Conservation (phyloP, 2,888 invertebrate genomes). For the Biston betularia region DNA sequence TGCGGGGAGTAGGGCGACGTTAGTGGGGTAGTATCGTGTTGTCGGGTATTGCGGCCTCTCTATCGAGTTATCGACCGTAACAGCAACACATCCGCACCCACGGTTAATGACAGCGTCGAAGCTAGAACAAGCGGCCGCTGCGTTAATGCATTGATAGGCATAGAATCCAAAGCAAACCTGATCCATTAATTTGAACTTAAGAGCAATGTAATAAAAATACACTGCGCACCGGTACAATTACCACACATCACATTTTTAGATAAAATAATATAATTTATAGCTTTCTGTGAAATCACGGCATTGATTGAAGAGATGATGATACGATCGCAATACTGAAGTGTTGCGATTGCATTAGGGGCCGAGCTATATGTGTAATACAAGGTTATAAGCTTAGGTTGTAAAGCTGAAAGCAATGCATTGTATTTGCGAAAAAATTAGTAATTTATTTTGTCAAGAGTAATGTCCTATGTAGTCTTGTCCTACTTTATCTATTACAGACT, state of each 20-base stretch:
- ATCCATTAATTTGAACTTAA: not conserved
- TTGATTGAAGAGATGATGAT: too few species aligned
- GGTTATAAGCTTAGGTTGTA: too few species aligned
- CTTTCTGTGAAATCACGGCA: not conserved
- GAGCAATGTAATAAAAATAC: not conserved
- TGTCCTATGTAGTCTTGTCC: too few species aligned
- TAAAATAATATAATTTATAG: not conserved
- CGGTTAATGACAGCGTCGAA: slow-evolving; percentile 7
- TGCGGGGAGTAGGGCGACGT: slow-evolving; percentile 12
- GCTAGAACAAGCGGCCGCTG: not conserved
- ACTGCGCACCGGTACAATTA: not conserved
- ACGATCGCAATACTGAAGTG: too few species aligned
- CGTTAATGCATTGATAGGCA: not conserved
- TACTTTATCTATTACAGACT: too few species aligned
- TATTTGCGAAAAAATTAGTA: too few species aligned
- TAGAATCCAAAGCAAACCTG: not conserved
- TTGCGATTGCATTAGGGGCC: slow-evolving; percentile 4
- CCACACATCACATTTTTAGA: not conserved
- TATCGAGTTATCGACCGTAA: slow-evolving; percentile 18
- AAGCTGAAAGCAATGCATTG: too few species aligned
- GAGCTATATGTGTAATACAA: too few species aligned
- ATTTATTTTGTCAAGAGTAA: too few species aligned
- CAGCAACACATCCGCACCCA: slow-evolving; percentile 14
- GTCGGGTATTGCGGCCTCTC: slow-evolving; percentile 21
- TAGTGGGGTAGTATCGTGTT: slow-evolving; percentile 25